Evolutionary conservation across 2,797 vertebrate species (phyloP).

Genomic region (Danio kyathit): DNA sequence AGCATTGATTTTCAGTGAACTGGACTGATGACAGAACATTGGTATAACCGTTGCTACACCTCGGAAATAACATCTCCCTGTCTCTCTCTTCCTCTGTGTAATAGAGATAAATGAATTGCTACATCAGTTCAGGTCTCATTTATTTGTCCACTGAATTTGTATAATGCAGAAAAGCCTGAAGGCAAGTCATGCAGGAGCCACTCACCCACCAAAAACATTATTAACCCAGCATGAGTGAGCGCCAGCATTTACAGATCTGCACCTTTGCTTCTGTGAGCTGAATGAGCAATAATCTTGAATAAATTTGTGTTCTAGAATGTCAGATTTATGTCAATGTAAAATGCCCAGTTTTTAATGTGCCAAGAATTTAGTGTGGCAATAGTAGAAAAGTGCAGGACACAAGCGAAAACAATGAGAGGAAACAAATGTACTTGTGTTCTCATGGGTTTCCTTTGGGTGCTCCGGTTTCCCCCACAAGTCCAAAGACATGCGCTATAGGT

Average conservation of each 20-base stretch:
- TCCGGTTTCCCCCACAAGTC: no score
- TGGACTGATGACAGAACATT: neutral
- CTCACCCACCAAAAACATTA: slow-evolving; percentile 11
- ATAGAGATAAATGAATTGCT: neutral
- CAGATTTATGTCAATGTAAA: neutral
- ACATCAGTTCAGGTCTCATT: neutral
- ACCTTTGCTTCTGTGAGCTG: neutral
- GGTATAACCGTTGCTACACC: neutral
- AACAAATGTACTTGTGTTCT: neutral
- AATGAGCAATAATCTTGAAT: neutral
- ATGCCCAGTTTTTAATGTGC: neutral
- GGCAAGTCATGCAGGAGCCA: neutral
- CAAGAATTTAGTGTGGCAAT: slow-evolving; percentile 12
- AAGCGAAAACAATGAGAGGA: neutral
- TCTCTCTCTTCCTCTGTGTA: neutral
- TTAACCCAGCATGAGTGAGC: slow-evolving; percentile 4
- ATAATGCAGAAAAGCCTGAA: slow-evolving; percentile 12
- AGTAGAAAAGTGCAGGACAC: neutral
- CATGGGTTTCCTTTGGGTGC: no score
- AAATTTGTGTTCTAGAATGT: neutral
- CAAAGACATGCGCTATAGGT: no score
- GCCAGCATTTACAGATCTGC: slow-evolving; percentile 1
- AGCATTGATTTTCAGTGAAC: neutral
- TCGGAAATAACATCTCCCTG: neutral
- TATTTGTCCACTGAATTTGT: slow-evolving; percentile 26